Evolutionary conservation across 1,140 invertebrate genomes (phyloP).

Genomic region (Cherax quadricarinatus): DNA sequence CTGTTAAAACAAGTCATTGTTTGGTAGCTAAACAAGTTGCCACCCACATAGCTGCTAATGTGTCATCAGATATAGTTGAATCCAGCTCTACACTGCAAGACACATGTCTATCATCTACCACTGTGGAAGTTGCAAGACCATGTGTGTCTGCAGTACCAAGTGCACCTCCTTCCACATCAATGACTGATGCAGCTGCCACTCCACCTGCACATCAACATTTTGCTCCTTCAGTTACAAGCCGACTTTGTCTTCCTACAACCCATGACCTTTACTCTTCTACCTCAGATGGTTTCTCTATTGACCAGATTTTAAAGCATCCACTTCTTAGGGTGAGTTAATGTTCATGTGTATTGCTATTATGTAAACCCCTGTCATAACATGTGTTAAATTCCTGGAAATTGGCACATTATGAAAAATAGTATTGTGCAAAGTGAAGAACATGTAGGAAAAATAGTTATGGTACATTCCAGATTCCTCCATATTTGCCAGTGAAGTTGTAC

Average conservation of each 20-base stretch:
- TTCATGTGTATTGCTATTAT: not conserved
- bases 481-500: too few species aligned
- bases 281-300: slow-evolving; percentile 6
- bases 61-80: not conserved
- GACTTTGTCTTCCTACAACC: not conserved
- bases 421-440: too few species aligned
- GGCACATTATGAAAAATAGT: too few species aligned
- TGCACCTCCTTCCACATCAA: not conserved
- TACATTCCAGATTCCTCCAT: too few species aligned
- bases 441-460: too few species aligned
- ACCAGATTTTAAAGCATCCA: slow-evolving; percentile 70
- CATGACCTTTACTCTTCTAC: not conserved
- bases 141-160: not conserved
- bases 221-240: not conserved
- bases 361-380: too few species aligned
- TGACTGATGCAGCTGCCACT: not conserved
- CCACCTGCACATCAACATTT: not conserved
- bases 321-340: slow-evolving; percentile 60
- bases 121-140: not conserved
- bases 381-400: too few species aligned
- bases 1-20: not conserved
- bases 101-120: not conserved
- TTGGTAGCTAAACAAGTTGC: not conserved
- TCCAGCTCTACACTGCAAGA: not conserved
- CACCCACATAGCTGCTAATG: not conserved